Evolutionary conservation across 1,140 invertebrate species (phyloP), one percentile per base, ranked within the genome.

Genomic region (Monomorium pharaonis): DNA sequence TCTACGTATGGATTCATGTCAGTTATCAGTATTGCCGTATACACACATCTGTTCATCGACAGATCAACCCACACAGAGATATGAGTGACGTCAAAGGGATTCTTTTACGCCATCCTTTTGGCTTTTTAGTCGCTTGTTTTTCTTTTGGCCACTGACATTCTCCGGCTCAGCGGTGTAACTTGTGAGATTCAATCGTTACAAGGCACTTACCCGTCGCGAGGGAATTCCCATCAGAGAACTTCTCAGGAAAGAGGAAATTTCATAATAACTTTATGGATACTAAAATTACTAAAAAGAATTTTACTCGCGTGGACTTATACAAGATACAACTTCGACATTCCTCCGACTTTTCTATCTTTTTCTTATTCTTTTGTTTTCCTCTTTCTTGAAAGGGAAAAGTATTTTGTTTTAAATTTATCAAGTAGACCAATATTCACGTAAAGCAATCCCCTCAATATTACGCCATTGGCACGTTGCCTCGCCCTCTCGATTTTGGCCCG

Each of bases 21-120:
- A 42, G 10, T 12, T 37, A 51, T 51, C 30, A 44, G 9, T 33
- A 4, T 37, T 44, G 7, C 16, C 21, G 18, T 58, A 1, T 81
- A 81, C 14, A 18, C 4, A 58, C 51, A 74, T 72, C 37, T 74
- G 21, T 58, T 69, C n/a, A 58, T 69, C n/a, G 14, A 18, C 30
- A 33, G 24, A 83, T 56, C 42, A 33, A 49, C 51, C 18, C 16
- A 56, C 18, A 42, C 60, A 30, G 6, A 49, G 4, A 18, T 18
- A 30, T 33, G 44, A 42, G 21, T 58, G 65, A 70, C 37, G 49
- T 81, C 33, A 81, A 81, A 74, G 33, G 33, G n/a, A 42, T 16
- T 67, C 30, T 51, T 51, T 65, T 3, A 2, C 27, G 33, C 42
- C 7, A n/a, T 63, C 30, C 44, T 51, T 51, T 69, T 18, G 5